These are phyloP conservation scores for Eptatretus atami DNA, from an alignment of 2,797 vertebrate species.

Conservation along the genomic window DNA sequence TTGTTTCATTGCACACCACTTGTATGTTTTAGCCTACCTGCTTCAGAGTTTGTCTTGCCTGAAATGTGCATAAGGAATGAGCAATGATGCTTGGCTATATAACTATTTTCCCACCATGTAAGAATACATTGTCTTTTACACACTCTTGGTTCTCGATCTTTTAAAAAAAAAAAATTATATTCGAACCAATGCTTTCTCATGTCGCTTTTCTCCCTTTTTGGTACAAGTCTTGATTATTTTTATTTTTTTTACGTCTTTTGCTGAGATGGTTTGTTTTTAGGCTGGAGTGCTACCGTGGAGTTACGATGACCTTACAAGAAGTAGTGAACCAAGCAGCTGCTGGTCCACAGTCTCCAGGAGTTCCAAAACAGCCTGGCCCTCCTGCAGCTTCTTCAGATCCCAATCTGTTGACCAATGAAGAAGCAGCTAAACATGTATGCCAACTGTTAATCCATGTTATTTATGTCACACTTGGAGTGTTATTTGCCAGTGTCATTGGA, in stretches of 20 bases:
- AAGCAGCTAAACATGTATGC: slow-evolving; percentile 70
- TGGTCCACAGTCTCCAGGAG: slow-evolving; percentile 81
- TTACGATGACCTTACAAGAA: slow-evolving; percentile 88
- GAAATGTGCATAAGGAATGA: not conserved
- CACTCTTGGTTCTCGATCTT: no score
- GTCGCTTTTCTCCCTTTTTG: no score
- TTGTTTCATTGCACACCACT: no score
- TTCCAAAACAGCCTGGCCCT: slow-evolving; percentile 82
- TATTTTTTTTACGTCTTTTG: slow-evolving; percentile 7
- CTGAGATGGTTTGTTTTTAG: slow-evolving; percentile 14
- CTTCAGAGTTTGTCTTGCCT: not conserved
- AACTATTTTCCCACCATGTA: no score
- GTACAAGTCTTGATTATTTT: not conserved
- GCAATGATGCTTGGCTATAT: not conserved
- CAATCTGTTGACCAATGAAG: slow-evolving; percentile 94
- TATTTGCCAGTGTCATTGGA: no score
- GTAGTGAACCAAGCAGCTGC: slow-evolving; percentile 90
- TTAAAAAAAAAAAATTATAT: no score
- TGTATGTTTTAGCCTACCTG: no score
- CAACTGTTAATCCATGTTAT: not conserved
- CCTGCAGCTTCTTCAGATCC: slow-evolving; percentile 74
- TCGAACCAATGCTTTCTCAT: no score
- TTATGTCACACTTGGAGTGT: no score
- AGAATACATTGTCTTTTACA: no score
- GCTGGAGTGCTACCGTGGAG: slow-evolving; percentile 64